Evolutionary conservation across 2,797 vertebrate genomes (phyloP), one percentile per base, ranked within the genome.

Genomic region (Hemibagrus guttatus): DNA sequence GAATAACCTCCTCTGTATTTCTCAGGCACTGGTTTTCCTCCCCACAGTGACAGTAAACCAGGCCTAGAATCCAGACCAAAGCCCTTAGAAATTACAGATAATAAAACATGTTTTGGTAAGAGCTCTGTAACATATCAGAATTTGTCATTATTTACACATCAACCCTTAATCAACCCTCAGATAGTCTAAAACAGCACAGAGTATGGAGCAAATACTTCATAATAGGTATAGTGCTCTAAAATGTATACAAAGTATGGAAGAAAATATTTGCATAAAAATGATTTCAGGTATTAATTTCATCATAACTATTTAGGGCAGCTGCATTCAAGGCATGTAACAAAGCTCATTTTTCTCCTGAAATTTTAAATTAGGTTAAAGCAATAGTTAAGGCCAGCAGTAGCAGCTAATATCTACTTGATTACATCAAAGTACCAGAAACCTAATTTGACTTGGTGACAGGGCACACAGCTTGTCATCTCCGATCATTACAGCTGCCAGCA

Each of bases 391-490:
- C 96, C 96, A 97, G 96, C 95, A 95, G 96, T 97, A 97, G 97
- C 97, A 97, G 96, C 96, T 98, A 98, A 98, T 98, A 99, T 98
- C 96, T 98, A 97, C 95, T 97, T 98, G 97, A 99, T 99, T 99
- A 98, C 97, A 99, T 99, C 98, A 98, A 98, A 97, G 97, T 97
- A 97, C 97, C 97, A 95, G 96, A 98, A 98, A 98, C 97, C 97
- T 98, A 97, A 97, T 98, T 98, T 97, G 96, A 94, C 97, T 96
- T 90, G 95, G 97, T 98, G 97, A 98, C 97, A 96, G 96, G 94
- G 95, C 95, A 96, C 96, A 94, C 94, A 96, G 97, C 97, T 96
- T 98, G 97, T 99, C 98, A 98, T 97, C 97, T 97, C 97, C 97
- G 97, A 98, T 99, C 97, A 98, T 97, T 94, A 97, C 95, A 97